phyloP scores from a whole-genome alignment of 2,113 vertebrate genomes.

The Burhinus oedicnemus region DNA sequence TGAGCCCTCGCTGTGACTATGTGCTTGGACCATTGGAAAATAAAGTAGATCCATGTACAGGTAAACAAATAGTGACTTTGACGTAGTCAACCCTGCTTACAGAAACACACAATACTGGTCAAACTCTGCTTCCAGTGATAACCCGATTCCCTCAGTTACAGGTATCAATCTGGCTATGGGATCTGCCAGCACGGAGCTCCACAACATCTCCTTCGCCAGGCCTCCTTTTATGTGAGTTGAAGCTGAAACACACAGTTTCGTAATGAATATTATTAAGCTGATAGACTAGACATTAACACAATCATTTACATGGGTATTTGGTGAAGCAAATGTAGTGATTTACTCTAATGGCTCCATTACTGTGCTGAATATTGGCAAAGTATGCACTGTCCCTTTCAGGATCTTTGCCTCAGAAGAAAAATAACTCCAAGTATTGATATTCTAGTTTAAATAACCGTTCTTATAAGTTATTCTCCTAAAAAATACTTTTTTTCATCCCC shows the following conservation, averaged over 20 bases:
- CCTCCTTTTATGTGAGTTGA: neutral
- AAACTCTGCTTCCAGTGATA: neutral
- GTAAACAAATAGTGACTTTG: neutral
- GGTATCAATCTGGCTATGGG: neutral
- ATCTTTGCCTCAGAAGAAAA: slow-evolving; percentile 37
- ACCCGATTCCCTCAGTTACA: neutral
- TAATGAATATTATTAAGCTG: slow-evolving; percentile 19
- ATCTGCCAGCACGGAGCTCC: neutral
- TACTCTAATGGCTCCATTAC: slow-evolving; percentile 39
- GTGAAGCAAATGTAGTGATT: slow-evolving; percentile 44
- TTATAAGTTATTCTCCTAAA: slow-evolving; percentile 28
- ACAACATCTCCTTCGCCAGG: neutral
- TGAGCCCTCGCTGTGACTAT: neutral
- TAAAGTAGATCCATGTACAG: neutral
- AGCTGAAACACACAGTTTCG: neutral
- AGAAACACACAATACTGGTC: neutral
- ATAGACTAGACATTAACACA: slow-evolving; percentile 11
- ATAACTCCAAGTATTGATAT: slow-evolving; percentile 24
- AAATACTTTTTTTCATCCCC: neutral
- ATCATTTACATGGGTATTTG: slow-evolving; percentile 24
- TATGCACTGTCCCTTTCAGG: neutral
- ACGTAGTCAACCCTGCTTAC: neutral
- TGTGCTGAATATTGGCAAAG: neutral
- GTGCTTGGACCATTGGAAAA: neutral
- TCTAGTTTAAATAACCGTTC: slow-evolving; percentile 20